Evolutionary conservation across 1,140 invertebrate genomes (phyloP).

Genomic region (Ostrea denselamellosa): DNA sequence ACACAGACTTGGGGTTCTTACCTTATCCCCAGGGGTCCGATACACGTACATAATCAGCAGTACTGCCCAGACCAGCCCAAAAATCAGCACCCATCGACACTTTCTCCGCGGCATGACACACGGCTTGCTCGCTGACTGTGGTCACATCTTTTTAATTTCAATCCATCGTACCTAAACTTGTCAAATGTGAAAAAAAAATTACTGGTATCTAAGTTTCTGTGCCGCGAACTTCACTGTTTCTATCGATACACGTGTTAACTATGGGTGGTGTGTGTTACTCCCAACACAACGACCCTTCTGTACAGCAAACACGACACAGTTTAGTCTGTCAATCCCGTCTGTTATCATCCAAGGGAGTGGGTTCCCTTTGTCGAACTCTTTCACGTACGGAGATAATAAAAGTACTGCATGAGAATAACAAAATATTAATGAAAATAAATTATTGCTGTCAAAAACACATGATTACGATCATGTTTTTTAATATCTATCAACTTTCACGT

Average conservation of each 20-base stretch:
- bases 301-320: neutral
- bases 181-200: no score
- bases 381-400: slow-evolving; percentile 5
- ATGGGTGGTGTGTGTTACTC: neutral
- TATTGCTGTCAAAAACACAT: slow-evolving; percentile 8
- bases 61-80: slow-evolving; percentile 53
- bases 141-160: neutral
- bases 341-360: neutral
- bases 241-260: neutral
- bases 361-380: slow-evolving; percentile 27
- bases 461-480: neutral
- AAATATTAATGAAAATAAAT: neutral
- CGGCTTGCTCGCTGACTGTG: neutral
- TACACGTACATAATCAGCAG: slow-evolving; percentile 54
- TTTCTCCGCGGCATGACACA: slow-evolving; percentile 54
- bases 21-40: slow-evolving; percentile 47
- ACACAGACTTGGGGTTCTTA: slow-evolving; percentile 23
- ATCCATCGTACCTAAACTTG: neutral
- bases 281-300: neutral
- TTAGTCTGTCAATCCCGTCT: slow-evolving; percentile 20
- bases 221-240: neutral
- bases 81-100: slow-evolving; percentile 53
- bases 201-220: neutral
- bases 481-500: neutral
- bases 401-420: neutral